Conservation (phyloP, 2,797 vertebrate genomes). For the Paguma larvata region DNA sequence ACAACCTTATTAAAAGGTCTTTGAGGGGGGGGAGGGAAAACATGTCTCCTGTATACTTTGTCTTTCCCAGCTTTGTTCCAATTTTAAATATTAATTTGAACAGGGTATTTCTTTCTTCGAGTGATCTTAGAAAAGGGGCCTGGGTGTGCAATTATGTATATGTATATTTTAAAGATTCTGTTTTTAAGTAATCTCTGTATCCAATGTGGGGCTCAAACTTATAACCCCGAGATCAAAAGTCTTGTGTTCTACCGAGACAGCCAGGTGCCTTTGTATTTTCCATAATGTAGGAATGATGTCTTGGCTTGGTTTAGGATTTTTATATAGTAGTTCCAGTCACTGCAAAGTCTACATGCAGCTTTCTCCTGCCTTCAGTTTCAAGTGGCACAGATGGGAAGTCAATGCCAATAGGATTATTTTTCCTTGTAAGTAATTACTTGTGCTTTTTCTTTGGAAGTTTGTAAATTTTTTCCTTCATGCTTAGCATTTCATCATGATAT, state of each 20-base stretch:
- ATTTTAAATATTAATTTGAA: conserved; percentile 64
- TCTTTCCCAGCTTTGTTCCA: conserved; percentile 45
- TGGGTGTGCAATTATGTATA: not conserved
- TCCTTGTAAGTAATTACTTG: conserved; percentile 32
- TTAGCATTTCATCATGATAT: conserved; percentile 20
- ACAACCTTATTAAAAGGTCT: conserved; percentile 32
- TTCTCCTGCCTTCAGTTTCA: conserved; percentile 54
- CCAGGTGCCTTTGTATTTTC: not conserved
- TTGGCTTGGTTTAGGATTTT: conserved; percentile 27
- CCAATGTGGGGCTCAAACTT: not conserved
- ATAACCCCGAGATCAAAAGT: not conserved
- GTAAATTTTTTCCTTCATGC: conserved; percentile 43
- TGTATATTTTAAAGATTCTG: not conserved
- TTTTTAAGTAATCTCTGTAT: not conserved
- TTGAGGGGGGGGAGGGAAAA: not conserved
- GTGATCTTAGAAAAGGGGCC: not conserved
- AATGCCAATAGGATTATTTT: not conserved
- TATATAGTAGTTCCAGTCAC: conserved; percentile 18
- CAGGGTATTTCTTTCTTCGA: conserved; percentile 47
- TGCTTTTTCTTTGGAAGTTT: conserved; percentile 31
- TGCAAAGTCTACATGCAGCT: not conserved
- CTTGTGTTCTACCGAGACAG: not conserved
- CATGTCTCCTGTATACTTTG: not conserved
- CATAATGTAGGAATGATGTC: not conserved
- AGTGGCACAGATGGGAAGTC: conserved; percentile 8